phyloP scores from a whole-genome alignment of 2,888 invertebrate genomes.

The Nineta flava region DNA sequence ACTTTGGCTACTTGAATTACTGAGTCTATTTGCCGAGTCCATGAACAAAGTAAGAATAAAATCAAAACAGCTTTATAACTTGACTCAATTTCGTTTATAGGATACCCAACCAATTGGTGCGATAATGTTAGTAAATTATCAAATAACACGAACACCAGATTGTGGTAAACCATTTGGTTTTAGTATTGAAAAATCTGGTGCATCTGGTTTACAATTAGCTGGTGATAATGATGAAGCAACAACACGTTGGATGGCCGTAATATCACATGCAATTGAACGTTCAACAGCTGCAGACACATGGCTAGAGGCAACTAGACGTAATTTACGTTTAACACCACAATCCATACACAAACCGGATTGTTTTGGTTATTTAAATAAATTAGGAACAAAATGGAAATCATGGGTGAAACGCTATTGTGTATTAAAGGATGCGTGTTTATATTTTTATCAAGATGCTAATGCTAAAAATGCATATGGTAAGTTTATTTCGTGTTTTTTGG shows the following conservation, averaged over 20 bases:
- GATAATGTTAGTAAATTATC: slow-evolving; percentile 70
- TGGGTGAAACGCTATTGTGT: slow-evolving; percentile 91
- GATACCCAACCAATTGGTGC: slow-evolving; percentile 82
- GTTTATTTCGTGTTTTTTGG: too few relatives aligned
- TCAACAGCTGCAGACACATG: slow-evolving; percentile 37
- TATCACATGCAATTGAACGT: slow-evolving; percentile 59
- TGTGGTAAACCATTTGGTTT: slow-evolving; percentile 46
- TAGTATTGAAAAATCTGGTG: slow-evolving; percentile 51
- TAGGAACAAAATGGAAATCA: slow-evolving; percentile 70
- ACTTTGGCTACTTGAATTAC: too few relatives aligned
- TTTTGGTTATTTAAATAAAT: slow-evolving; percentile 80
- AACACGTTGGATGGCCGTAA: slow-evolving; percentile 59
- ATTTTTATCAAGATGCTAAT: slow-evolving; percentile 80
- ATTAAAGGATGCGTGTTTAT: slow-evolving; percentile 85
- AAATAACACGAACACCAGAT: slow-evolving; percentile 42
- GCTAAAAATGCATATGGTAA: slow-evolving; percentile 79
- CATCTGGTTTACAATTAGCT: slow-evolving; percentile 59
- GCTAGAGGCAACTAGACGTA: slow-evolving; percentile 61
- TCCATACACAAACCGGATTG: slow-evolving; percentile 75
- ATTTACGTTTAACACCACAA: slow-evolving; percentile 65
- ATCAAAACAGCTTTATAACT: too few relatives aligned
- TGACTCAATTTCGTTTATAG: slow-evolving; percentile 27
- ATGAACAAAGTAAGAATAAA: too few relatives aligned
- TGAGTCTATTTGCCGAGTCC: too few relatives aligned
- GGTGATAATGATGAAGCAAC: slow-evolving; percentile 60